Conservation (phyloP, 2,888 invertebrate species). For the Cryptosula pallasiana region DNA sequence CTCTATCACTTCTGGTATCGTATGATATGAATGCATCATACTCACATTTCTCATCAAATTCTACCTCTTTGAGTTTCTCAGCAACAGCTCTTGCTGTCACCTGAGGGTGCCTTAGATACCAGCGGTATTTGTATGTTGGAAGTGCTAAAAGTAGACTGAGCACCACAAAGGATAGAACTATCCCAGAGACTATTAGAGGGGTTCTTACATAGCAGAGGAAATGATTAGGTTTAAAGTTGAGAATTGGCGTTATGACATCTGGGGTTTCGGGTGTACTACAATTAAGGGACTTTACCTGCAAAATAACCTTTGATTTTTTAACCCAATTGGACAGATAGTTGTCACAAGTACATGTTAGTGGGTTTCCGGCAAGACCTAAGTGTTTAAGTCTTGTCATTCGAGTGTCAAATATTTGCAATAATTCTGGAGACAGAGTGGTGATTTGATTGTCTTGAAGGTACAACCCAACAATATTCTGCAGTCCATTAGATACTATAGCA, state of each 20-base stretch:
- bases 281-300: neutral
- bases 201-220: neutral
- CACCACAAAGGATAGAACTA: neutral
- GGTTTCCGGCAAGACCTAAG: neutral
- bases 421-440: neutral
- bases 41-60: slow-evolving; percentile 14
- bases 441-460: slow-evolving; percentile 1
- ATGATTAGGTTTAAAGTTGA: neutral
- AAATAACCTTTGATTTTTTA: neutral
- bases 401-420: neutral
- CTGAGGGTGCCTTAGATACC: neutral
- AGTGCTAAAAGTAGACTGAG: neutral
- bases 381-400: neutral
- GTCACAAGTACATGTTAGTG: slow-evolving; percentile 3
- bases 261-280: neutral
- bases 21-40: slow-evolving; percentile 12
- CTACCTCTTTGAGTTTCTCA: neutral
- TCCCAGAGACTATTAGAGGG: neutral
- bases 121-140: slow-evolving; percentile 1
- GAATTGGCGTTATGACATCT: neutral
- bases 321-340: neutral
- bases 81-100: neutral
- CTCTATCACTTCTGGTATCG: neutral
- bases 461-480: neutral
- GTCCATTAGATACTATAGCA: neutral